Evolutionary conservation across 1,140 invertebrate genomes (phyloP).

Genomic region (Chrysopa pallens): DNA sequence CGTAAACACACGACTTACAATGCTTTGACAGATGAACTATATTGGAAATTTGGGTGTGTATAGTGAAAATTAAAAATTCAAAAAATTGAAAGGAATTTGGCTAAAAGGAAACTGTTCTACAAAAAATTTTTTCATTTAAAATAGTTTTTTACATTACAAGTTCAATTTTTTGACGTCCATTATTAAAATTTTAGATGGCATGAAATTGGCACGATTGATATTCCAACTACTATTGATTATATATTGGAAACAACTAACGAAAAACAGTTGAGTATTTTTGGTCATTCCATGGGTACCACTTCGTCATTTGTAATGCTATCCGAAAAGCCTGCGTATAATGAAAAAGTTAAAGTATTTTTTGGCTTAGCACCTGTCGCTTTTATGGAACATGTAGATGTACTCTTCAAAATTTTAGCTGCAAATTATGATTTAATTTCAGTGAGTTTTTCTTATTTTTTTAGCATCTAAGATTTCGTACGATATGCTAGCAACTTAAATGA

Average conservation of each 20-base stretch:
- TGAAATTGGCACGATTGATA: constrained; percentile 50
- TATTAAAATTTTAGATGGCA: constrained; percentile 35
- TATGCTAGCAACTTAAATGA: too few species aligned
- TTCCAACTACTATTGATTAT: constrained; percentile 49
- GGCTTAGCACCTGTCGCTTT: constrained; percentile 39
- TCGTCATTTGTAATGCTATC: constrained; percentile 32
- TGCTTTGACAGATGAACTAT: constrained; percentile 27
- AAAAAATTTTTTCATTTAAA: too few species aligned
- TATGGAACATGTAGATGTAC: too few species aligned
- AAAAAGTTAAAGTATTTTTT: constrained; percentile 29
- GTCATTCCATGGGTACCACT: constrained; percentile 40
- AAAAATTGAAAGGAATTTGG: too few species aligned
- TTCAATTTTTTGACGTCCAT: too few species aligned
- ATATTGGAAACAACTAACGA: constrained; percentile 33
- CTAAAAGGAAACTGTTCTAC: too few species aligned
- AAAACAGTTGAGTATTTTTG: constrained; percentile 38
- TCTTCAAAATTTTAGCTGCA: too few species aligned
- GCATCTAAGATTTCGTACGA: too few species aligned
- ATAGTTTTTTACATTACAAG: too few species aligned
- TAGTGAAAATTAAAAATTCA: too few species aligned
- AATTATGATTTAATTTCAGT: too few species aligned
- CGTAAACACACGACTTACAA: constrained; percentile 27
- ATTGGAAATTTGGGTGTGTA: constrained; percentile 24
- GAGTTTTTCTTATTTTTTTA: too few species aligned
- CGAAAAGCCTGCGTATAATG: constrained; percentile 34